Percentiles rank a stretch among this genome's conserved stretches.
phyloP scores from a whole-genome alignment of 2,888 invertebrate species.

The Parthenolecanium corni region DNA sequence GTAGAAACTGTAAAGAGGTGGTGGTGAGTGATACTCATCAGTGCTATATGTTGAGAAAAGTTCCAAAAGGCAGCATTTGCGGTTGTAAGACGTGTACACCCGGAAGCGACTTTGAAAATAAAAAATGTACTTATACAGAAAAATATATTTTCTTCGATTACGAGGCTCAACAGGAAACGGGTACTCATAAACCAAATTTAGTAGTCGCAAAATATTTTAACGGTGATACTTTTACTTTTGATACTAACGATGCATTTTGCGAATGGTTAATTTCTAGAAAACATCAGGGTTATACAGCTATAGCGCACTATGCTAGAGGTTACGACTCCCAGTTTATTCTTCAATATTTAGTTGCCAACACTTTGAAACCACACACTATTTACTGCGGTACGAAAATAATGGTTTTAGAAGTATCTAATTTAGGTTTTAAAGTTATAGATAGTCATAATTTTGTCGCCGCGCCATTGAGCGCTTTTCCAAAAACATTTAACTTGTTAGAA shows the following conservation, averaged over 20 bases:
- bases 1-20: slow-evolving; percentile 12
- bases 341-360: slow-evolving; percentile 15
- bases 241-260: slow-evolving; percentile 19
- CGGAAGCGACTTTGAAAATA: not conserved
- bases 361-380: slow-evolving; percentile 14
- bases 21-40: slow-evolving; percentile 12
- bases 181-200: slow-evolving; percentile 4
- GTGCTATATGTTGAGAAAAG: slow-evolving; percentile 14
- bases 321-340: slow-evolving; percentile 19
- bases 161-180: slow-evolving; percentile 28
- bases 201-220: slow-evolving; percentile 30
- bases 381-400: slow-evolving; percentile 21
- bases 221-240: slow-evolving; percentile 29
- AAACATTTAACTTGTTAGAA: slow-evolving; percentile 32
- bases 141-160: slow-evolving; percentile 31
- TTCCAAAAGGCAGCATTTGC: slow-evolving; percentile 10
- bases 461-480: slow-evolving; percentile 31
- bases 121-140: slow-evolving; percentile 28
- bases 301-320: slow-evolving; percentile 9
- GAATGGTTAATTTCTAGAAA: slow-evolving; percentile 25
- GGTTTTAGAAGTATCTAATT: slow-evolving; percentile 2
- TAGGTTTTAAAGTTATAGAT: slow-evolving; percentile 15
- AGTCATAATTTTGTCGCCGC: slow-evolving; percentile 30
- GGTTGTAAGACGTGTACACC: not conserved
- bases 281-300: slow-evolving; percentile 31